Base-by-base conservation (phyloP, 2,113 vertebrate species). In the Philantomba maxwellii region DNA sequence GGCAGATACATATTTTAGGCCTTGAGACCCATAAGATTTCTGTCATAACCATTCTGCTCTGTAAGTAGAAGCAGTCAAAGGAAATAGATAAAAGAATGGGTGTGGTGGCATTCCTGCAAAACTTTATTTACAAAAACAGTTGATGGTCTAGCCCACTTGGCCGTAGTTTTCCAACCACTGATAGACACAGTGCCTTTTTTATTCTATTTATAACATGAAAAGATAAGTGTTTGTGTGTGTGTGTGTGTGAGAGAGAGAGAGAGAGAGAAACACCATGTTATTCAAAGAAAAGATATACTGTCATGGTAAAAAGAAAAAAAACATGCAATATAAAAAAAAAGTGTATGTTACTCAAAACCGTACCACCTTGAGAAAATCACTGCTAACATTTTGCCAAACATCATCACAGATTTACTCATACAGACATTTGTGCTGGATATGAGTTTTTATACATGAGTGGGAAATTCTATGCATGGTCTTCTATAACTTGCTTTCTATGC, bases 51-150 rank as follows among this genome's bases (percentile, higher is more conserved):
- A 43, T 80, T 86, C 30, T 16, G 13, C 26, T 57, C 55, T 57
- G 66, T 53, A 87, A 95, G 55, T 25, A 70, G 83, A 96, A 89
- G 25, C 23, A 73, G 60, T 33, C 55, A 95, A 6, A 92, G 10
- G 51, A 39, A 84, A 55, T 10, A 70, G 23, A 43, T 23, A 86
- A 60, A 90, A 87, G 55, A 87, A 49, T 80, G 51, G 28, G 3
- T 84, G 36, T 70, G 55, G 33, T 23, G 92, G 57, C 23, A 19
- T 86, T 33, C 80, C 73, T 83, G 75, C 89, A 82, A 95, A 82
- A 92, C 80, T 78, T 95, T 91, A 95, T 57, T 94, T 93, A 92
- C 30, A 70, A 80, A 93, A 96, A 53, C 15, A 87, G 19, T 13
- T 53, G 23, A 10, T 23, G 10, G 13, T 83, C 75, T 89, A 81